Evolutionary conservation across 2,797 vertebrate genomes (phyloP).

Genomic region (Urosaurus nigricauda): DNA sequence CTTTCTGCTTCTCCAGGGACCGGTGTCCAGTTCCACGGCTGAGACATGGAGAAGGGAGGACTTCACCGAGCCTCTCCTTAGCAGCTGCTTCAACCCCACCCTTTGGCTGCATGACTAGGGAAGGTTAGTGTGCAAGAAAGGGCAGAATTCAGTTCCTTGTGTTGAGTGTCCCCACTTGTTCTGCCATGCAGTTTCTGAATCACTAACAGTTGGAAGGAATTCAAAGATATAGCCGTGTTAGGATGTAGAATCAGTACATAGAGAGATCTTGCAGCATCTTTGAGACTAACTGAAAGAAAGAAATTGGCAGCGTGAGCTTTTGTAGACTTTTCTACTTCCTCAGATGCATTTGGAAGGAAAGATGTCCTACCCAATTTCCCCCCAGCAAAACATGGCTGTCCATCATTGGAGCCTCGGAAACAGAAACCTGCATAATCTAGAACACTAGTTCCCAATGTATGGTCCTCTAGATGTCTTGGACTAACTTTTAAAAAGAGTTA

Average conservation of each 20-base stretch:
- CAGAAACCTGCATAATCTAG: no score
- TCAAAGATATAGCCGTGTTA: no score
- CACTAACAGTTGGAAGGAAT: no score
- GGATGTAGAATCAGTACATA: no score
- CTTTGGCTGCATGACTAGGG: conserved; percentile 23
- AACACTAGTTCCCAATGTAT: neutral
- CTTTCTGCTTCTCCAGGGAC: neutral
- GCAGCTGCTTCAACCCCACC: conserved; percentile 15
- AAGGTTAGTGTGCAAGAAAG: neutral
- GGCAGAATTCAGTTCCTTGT: neutral
- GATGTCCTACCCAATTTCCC: neutral
- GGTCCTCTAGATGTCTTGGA: no score
- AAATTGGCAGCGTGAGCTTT: no score
- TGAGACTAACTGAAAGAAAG: no score
- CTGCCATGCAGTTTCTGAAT: neutral
- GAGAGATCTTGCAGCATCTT: no score
- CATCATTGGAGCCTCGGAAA: no score
- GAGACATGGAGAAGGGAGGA: neutral
- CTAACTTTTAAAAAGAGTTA: no score
- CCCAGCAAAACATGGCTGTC: neutral
- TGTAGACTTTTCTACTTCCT: no score
- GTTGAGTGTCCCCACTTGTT: neutral
- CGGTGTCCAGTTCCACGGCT: neutral
- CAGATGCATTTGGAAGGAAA: neutral
- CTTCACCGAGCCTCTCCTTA: neutral